A percentile compares a stretch with the other conserved stretches of the same genome.
Evolutionary conservation across 2,888 invertebrate genomes (phyloP).

Genomic region (Linyphia triangularis): DNA sequence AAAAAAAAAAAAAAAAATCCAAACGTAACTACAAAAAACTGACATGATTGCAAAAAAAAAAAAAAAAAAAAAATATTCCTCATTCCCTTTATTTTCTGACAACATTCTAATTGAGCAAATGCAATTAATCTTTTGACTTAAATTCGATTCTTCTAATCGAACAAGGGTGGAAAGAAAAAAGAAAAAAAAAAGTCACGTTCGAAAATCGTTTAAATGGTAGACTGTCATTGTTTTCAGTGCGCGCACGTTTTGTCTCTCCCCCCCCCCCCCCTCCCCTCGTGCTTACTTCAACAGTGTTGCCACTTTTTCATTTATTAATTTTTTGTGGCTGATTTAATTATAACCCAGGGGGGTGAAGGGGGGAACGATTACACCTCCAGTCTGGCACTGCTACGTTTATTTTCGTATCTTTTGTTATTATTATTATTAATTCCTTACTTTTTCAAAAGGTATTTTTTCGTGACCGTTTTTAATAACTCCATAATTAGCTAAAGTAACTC

Average conservation of each 20-base stretch:
- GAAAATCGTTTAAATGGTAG: slow-evolving; percentile 56
- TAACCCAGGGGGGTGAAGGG: slow-evolving; percentile 30
- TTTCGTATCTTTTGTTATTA: slow-evolving; percentile 15
- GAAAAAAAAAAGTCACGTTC: slow-evolving; percentile 42
- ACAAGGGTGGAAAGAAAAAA: not conserved
- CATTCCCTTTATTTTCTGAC: not conserved
- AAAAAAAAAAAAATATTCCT: slow-evolving; percentile 6
- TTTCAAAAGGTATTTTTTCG: slow-evolving; percentile 61
- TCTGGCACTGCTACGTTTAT: slow-evolving; percentile 20
- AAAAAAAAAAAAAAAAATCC: too few species aligned
- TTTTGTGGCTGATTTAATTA: slow-evolving; percentile 74
- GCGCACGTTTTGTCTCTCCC: slow-evolving; percentile 47
- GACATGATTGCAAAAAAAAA: not conserved
- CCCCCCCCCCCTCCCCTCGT: not conserved
- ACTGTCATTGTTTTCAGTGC: slow-evolving; percentile 67
- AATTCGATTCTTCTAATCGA: slow-evolving; percentile 57
- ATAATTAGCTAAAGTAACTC: slow-evolving; percentile 67
- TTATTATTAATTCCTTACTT: slow-evolving; percentile 17
- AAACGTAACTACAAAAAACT: not conserved
- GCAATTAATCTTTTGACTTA: slow-evolving; percentile 62
- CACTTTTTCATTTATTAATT: slow-evolving; percentile 54
- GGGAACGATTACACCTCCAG: slow-evolving; percentile 57
- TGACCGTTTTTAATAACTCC: slow-evolving; percentile 73
- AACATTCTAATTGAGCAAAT: slow-evolving; percentile 3
- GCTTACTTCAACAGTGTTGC: not conserved